Evolutionary conservation across 2,113 vertebrate species (phyloP).

Genomic region (Larimichthys polyactis): DNA sequence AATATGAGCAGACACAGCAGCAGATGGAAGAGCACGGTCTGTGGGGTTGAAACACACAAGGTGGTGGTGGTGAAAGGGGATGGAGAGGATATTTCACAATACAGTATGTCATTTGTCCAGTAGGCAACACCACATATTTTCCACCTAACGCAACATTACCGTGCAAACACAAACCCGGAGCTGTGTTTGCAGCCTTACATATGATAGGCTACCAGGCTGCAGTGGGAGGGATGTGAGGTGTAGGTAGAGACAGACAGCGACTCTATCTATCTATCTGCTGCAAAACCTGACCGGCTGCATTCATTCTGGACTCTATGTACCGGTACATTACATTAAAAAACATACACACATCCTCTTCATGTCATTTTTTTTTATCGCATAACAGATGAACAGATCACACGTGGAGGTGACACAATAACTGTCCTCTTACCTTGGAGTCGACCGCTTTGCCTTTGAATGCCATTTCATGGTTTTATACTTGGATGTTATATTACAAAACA

Average conservation of each 20-base stretch:
- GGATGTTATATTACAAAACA: conserved; percentile 44
- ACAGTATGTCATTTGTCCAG: background rate
- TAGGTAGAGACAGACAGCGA: background rate
- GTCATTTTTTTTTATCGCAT: background rate
- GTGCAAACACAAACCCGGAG: conserved; percentile 8
- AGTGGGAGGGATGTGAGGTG: conserved; percentile 30
- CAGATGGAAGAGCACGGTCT: conserved; percentile 87
- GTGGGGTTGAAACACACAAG: conserved; percentile 8
- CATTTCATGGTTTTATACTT: conserved; percentile 75
- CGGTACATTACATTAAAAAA: background rate
- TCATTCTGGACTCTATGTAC: too few relatives aligned
- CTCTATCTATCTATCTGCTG: background rate
- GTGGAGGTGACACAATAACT: background rate
- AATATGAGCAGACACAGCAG: conserved; percentile 86
- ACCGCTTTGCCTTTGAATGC: conserved; percentile 81
- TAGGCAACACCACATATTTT: background rate
- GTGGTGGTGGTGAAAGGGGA: background rate
- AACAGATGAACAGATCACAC: conserved; percentile 3
- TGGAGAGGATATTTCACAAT: background rate
- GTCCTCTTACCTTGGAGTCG: conserved; percentile 79
- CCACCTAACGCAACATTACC: background rate
- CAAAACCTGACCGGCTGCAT: background rate
- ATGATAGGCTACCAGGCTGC: conserved; percentile 5
- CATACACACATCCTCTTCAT: background rate
- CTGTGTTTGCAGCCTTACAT: background rate